These are phyloP conservation scores for Crotalus horridus DNA, from an alignment of 2,113 vertebrate genomes.

Conservation along the genomic window DNA sequence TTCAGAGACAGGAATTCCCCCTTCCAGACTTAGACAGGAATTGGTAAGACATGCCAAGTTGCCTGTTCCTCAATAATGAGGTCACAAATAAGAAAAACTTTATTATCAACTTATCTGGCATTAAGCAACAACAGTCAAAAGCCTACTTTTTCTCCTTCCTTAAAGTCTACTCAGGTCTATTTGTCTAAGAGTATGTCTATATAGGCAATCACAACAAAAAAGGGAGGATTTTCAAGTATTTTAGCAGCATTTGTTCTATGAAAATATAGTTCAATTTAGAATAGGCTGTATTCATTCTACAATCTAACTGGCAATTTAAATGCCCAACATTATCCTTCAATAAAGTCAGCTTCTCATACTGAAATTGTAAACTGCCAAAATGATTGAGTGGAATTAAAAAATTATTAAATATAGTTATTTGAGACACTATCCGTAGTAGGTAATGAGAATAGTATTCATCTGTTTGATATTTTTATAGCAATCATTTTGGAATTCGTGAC, in stretches of 20 bases:
- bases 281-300: conserved; percentile 47
- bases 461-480: conserved; percentile 23
- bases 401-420: conserved; percentile 56
- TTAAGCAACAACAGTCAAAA: not conserved
- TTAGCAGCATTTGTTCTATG: conserved; percentile 25
- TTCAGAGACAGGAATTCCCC: not conserved
- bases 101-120: not conserved
- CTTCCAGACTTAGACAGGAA: not conserved
- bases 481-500: not conserved
- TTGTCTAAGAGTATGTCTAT: not conserved
- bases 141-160: not conserved
- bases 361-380: conserved; percentile 51
- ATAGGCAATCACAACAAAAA: not conserved
- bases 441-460: conserved; percentile 19
- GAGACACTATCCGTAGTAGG: conserved; percentile 7
- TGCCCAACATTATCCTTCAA: conserved; percentile 43
- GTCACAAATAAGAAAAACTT: not conserved
- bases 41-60: not conserved
- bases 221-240: conserved; percentile 10
- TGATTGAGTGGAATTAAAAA: conserved; percentile 38
- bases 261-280: conserved; percentile 42
- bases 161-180: conserved; percentile 1
- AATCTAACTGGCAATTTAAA: conserved; percentile 51
- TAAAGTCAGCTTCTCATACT: conserved; percentile 53
- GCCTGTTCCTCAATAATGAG: not conserved